Percentiles rank a stretch among this genome's conserved stretches.
Conservation (phyloP, 2,113 vertebrate genomes). For the Rhinolophus ferrumequinum region DNA sequence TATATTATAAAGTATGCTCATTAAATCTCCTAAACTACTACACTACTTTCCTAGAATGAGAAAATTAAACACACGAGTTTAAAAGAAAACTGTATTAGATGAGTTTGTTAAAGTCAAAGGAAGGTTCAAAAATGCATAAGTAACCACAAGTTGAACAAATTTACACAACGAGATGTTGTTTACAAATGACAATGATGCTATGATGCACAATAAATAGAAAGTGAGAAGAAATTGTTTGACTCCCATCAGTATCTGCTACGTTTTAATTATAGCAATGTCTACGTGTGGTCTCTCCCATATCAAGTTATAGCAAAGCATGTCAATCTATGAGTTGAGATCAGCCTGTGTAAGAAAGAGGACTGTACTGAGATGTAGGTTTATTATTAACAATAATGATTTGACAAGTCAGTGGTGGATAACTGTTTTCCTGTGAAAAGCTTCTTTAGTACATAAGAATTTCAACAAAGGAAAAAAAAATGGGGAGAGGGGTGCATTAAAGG, state of each 20-base stretch:
- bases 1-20: neutral
- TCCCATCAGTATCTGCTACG: neutral
- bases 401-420: neutral
- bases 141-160: neutral
- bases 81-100: neutral
- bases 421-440: neutral
- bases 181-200: neutral
- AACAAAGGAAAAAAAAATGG: neutral
- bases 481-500: neutral
- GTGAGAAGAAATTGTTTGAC: neutral
- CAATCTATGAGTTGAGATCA: neutral
- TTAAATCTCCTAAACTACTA: neutral
- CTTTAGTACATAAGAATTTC: neutral
- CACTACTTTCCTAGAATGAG: neutral
- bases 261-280: neutral
- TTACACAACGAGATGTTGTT: neutral
- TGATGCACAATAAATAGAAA: neutral
- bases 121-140: neutral
- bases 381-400: neutral
- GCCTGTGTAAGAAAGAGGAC: neutral
- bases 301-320: neutral
- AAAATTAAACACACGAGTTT: neutral
- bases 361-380: neutral
- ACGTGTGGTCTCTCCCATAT: neutral
- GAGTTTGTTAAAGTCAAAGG: slow-evolving; percentile 20